Conservation (phyloP, 2,888 invertebrate species). For the Philereme vetulata region DNA sequence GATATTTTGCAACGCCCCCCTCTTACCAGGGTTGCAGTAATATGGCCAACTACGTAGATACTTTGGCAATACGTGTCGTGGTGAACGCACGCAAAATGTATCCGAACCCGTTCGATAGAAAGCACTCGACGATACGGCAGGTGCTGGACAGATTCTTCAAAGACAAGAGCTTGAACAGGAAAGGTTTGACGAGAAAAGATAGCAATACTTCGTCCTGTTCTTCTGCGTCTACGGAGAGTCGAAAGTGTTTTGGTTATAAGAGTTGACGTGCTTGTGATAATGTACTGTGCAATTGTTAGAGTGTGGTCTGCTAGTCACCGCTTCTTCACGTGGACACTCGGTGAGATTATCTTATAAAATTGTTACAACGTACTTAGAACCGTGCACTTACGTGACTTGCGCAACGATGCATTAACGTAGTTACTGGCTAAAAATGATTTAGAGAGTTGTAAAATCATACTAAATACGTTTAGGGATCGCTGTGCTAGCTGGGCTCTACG, state of each 20-base stretch:
- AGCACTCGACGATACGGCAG: slow-evolving; percentile 87
- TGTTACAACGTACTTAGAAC: slow-evolving; percentile 6
- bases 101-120: slow-evolving; percentile 88
- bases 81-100: slow-evolving; percentile 79
- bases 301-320: slow-evolving; percentile 49
- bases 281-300: slow-evolving; percentile 41
- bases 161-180: slow-evolving; percentile 47
- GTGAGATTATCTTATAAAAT: slow-evolving; percentile 43
- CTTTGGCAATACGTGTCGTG: slow-evolving; percentile 42
- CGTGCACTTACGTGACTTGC: no score
- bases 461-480: no score
- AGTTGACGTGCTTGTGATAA: slow-evolving; percentile 45
- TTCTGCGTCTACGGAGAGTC: slow-evolving; percentile 39
- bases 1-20: slow-evolving; percentile 50
- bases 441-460: no score
- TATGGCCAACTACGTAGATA: slow-evolving; percentile 19
- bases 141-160: slow-evolving; percentile 85
- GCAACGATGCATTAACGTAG: no score
- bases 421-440: no score
- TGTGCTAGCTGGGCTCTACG: no score
- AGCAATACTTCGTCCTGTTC: slow-evolving; percentile 58
- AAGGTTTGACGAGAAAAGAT: slow-evolving; percentile 58
- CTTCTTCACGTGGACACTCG: slow-evolving; percentile 39
- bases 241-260: slow-evolving; percentile 45
- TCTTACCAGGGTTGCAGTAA: slow-evolving; percentile 45